Percentiles rank a stretch among this genome's conserved stretches.
Evolutionary conservation across 1,140 invertebrate genomes (phyloP).

Genomic region (Hormaphis cornu): DNA sequence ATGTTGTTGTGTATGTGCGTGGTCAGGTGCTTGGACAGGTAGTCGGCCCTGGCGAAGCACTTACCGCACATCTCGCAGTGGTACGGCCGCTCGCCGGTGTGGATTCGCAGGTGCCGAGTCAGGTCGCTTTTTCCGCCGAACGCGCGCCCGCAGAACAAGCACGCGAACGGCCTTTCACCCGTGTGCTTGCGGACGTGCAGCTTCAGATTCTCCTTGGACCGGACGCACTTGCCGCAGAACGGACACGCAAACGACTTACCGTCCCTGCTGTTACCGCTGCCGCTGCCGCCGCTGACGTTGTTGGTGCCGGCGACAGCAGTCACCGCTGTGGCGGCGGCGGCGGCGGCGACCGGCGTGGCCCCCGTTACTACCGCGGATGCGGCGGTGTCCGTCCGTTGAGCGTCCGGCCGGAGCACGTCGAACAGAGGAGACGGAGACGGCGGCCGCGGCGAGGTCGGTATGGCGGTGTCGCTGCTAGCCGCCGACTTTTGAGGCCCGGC

Average conservation of each 20-base stretch:
- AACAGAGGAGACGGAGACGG: slow-evolving; percentile 40
- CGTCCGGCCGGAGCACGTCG: slow-evolving; percentile 9
- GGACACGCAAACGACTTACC: slow-evolving; percentile 61
- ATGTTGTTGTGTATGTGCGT: slow-evolving; percentile 67
- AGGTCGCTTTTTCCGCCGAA: slow-evolving; percentile 79
- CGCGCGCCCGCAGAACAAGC: slow-evolving; percentile 72
- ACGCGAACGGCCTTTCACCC: slow-evolving; percentile 76
- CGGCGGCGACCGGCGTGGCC: background rate
- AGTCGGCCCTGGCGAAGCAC: slow-evolving; percentile 78
- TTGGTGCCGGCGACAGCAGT: slow-evolving; percentile 35
- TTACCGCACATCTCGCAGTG: slow-evolving; percentile 85
- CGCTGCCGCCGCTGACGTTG: slow-evolving; percentile 31
- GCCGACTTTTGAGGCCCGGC: slow-evolving; percentile 32
- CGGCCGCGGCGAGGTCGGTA: slow-evolving; percentile 34
- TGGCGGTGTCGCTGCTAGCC: slow-evolving; percentile 40
- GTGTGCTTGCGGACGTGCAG: slow-evolving; percentile 81
- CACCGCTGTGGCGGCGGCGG: slow-evolving; percentile 39
- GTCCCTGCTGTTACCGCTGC: slow-evolving; percentile 13
- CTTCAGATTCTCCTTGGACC: slow-evolving; percentile 79
- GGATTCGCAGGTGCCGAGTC: slow-evolving; percentile 73
- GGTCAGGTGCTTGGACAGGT: slow-evolving; percentile 80
- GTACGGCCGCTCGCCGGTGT: slow-evolving; percentile 76
- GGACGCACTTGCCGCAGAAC: slow-evolving; percentile 78
- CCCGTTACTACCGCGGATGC: slow-evolving; percentile 37
- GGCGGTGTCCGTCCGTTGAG: slow-evolving; percentile 37